phyloP scores from a whole-genome alignment of 2,888 invertebrate species.

The Tromatobia lineatoria region DNA sequence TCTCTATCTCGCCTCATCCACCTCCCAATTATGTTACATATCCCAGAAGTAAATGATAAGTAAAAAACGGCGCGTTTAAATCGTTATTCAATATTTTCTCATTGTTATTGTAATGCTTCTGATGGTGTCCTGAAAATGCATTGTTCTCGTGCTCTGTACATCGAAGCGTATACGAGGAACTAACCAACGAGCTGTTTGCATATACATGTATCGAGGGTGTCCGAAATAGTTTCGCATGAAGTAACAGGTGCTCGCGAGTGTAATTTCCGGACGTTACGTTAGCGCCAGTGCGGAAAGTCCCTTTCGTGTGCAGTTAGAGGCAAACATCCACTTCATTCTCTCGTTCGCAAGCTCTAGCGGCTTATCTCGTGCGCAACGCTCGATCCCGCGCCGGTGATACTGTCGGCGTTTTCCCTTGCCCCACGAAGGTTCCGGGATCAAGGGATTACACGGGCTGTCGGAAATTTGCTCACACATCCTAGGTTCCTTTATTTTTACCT shows the following conservation, averaged over 20 bases:
- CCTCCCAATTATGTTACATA: too few species aligned
- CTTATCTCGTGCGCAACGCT: slow-evolving; percentile 66
- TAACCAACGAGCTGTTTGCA: slow-evolving; percentile 1
- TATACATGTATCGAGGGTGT: slow-evolving; percentile 26
- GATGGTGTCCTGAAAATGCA: neutral
- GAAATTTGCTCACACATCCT: slow-evolving; percentile 64
- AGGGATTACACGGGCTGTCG: slow-evolving; percentile 63
- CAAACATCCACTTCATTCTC: slow-evolving; percentile 68
- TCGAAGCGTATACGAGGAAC: neutral
- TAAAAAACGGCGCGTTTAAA: too few species aligned
- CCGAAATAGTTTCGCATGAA: slow-evolving; percentile 58
- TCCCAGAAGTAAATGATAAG: too few species aligned
- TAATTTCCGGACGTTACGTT: slow-evolving; percentile 59
- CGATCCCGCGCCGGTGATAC: slow-evolving; percentile 58
- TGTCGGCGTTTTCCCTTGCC: slow-evolving; percentile 20
- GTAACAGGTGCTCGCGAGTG: slow-evolving; percentile 65
- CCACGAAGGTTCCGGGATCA: slow-evolving; percentile 49
- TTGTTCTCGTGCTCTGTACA: neutral
- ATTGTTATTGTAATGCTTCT: neutral
- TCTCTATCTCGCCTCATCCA: too few species aligned
- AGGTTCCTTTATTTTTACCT: slow-evolving; percentile 15
- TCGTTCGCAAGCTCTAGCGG: slow-evolving; percentile 65
- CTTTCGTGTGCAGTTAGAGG: slow-evolving; percentile 65
- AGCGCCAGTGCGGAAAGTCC: slow-evolving; percentile 43
- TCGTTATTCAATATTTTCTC: neutral